Evolutionary conservation across 2,113 vertebrate genomes (phyloP), one percentile per base, ranked within the genome.

Genomic region (Microcebus ravelobensis): DNA sequence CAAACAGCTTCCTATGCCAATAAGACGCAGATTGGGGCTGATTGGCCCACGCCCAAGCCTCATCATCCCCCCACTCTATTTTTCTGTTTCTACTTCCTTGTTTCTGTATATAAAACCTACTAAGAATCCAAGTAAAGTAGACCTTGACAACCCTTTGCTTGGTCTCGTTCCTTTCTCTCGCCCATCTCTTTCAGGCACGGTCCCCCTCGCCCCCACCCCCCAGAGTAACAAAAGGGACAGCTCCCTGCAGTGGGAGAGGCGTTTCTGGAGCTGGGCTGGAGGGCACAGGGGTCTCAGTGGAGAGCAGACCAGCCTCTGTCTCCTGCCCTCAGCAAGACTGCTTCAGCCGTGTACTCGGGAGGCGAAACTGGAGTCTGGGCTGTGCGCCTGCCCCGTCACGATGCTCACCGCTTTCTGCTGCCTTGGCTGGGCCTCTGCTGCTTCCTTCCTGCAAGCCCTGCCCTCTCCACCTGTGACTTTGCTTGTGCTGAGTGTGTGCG

Each of bases 331-430:
- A 0, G 39, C 8, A 39, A 42, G 8, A 15, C 25, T 34, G 20
- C 11, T 76, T 81, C 2, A 74, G 15, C 31, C 48, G 10, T 55
- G 25, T 42, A 42, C 65, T 84, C 6, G 3, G 45, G 11, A 45
- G 3, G 23, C 2, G 25, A 29, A 7, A 17, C 48, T 39, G 8
- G 5, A 5, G 8, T 25, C 12, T 5, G 20, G 13, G 21, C 4
- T 1, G 6, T 4, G 2, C 27, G 0, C 12, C 84, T 39, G 55
- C 23, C 67, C 71, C 39, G 8, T 11, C 67, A 4, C 5, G 9
- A 29, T 2, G 50, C 59, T 80, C 27, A 2, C 8, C 10, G 18
- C 29, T 31, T 42, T 42, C 63, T 29, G 1, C 31, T 14, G 14
- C 50, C 76, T 71, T 11, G 2, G 2, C 17, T 1, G 3, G 45